A percentile compares a stretch with the other conserved stretches of the same genome.
These are phyloP conservation scores for Ammospiza caudacuta DNA, from an alignment of 2,113 vertebrate species.

Conservation along the genomic window DNA sequence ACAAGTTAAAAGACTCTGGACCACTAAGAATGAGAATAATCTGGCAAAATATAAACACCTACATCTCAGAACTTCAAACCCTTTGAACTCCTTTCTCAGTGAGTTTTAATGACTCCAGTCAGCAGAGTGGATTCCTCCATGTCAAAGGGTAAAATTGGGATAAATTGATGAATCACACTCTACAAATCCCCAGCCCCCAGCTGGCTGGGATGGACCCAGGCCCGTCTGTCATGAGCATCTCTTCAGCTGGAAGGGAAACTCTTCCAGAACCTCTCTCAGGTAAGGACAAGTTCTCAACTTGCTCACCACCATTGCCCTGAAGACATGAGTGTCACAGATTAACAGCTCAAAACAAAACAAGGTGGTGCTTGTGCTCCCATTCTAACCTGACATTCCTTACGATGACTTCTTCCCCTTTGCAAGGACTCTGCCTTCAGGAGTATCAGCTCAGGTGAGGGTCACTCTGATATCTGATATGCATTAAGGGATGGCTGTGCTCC, in stretches of 20 bases:
- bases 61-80: background rate
- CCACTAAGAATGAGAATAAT: background rate
- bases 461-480: background rate
- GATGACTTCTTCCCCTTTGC: background rate
- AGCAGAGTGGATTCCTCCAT: background rate
- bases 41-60: background rate
- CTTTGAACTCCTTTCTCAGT: background rate
- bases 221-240: background rate
- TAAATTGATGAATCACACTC: background rate
- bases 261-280: background rate
- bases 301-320: background rate
- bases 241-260: background rate
- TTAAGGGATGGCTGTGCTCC: background rate
- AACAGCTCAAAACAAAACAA: background rate
- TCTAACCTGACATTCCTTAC: fast-evolving
- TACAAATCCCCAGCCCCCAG: background rate
- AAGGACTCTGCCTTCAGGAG: background rate
- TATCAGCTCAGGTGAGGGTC: background rate
- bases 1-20: background rate
- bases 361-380: background rate
- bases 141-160: background rate
- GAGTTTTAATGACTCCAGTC: background rate
- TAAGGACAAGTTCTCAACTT: background rate
- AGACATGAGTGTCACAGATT: background rate
- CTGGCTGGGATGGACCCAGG: background rate